A percentile compares a stretch with the other conserved stretches of the same genome.
phyloP scores from a whole-genome alignment of 2,797 vertebrate species.

The Smutsia temminckii region DNA sequence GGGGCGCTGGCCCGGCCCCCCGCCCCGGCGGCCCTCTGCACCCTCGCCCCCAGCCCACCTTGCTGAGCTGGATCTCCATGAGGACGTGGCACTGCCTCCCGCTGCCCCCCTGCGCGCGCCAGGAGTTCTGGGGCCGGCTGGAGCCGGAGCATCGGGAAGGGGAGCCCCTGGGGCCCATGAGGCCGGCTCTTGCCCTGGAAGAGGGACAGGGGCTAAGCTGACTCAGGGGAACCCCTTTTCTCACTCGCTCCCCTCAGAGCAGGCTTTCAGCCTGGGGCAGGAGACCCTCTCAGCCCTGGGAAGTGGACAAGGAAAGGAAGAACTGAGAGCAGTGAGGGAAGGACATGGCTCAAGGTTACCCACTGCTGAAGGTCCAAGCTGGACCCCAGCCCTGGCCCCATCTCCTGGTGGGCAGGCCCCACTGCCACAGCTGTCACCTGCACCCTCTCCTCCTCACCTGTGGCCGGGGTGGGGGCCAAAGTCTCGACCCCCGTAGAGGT shows the following conservation, averaged over 20 bases:
- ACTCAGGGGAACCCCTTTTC: not conserved
- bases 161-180: constrained; percentile 86
- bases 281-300: not conserved
- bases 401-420: not conserved
- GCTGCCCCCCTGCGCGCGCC: constrained; percentile 92
- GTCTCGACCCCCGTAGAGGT: constrained; percentile 94
- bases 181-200: constrained; percentile 72
- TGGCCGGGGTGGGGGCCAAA: constrained; percentile 89
- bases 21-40: fast-evolving
- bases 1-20: not conserved
- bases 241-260: not conserved
- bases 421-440: not conserved
- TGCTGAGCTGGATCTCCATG: constrained; percentile 96
- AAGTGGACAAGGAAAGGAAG: not conserved
- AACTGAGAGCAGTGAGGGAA: not conserved
- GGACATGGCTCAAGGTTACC: not conserved
- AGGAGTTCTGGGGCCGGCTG: constrained; percentile 93
- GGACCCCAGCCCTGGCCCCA: not conserved
- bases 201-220: not conserved
- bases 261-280: not conserved
- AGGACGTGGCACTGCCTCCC: constrained; percentile 91
- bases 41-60: constrained; percentile 81
- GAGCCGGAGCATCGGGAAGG: constrained; percentile 88
- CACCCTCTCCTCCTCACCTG: constrained; percentile 73
- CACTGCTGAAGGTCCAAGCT: not conserved